These are phyloP conservation scores for Amia ocellicauda DNA, from an alignment of 2,113 vertebrate species.

Conservation along the genomic window DNA sequence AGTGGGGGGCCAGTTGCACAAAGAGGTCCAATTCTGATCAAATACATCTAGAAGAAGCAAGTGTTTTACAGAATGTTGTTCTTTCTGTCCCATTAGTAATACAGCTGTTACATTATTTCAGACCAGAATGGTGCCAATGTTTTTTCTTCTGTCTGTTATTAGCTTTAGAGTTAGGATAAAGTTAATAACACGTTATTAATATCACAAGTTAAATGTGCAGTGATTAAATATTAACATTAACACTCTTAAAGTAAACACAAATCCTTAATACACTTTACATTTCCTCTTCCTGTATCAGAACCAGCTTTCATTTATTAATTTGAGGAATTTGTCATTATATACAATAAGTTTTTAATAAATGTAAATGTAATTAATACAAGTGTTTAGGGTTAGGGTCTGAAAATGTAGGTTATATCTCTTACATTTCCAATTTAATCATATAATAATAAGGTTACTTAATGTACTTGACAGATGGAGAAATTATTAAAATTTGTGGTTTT, in stretches of 20 bases:
- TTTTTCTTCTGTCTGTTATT: conserved; percentile 35
- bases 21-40: conserved; percentile 38
- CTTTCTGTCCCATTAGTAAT: conserved; percentile 42
- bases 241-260: background rate
- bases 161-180: conserved; percentile 36
- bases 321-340: no score
- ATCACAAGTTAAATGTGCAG: background rate
- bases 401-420: no score
- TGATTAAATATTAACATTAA: background rate
- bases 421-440: no score
- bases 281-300: background rate
- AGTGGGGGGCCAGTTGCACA: conserved; percentile 32
- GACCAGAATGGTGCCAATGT: conserved; percentile 34
- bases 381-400: no score
- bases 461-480: no score
- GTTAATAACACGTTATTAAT: conserved; percentile 20
- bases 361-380: no score
- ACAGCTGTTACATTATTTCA: conserved; percentile 50
- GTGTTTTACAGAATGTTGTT: conserved; percentile 51
- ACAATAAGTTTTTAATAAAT: no score
- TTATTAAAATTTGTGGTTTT: no score
- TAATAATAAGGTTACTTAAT: no score
- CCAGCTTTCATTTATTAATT: no score
- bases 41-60: conserved; percentile 50
- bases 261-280: background rate